Base-by-base conservation (phyloP, 2,888 invertebrate genomes). In the Seira sanloemensis region DNA sequence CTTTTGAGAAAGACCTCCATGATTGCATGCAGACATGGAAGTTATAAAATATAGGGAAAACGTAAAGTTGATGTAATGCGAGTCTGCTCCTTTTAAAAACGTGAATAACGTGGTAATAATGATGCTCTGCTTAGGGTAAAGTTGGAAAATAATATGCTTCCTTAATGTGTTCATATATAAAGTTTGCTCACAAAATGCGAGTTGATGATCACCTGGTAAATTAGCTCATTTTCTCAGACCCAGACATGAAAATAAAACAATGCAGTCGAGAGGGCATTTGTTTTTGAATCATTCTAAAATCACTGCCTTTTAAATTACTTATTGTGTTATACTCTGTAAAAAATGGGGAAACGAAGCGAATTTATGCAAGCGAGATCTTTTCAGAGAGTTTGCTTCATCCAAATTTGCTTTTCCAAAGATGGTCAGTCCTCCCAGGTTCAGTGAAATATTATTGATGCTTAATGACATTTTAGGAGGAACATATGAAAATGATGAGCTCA, bases 1-100 rank as follows among this genome's bases (percentile, higher is more conserved):
- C n/a, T n/a, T n/a, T n/a, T n/a, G n/a, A n/a, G n/a, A n/a, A 76
- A 82, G 82, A 82, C 82, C 82, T 82, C 82, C 82, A 50, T 82
- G 82, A 82, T 82, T 82, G 82, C 82, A 77, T 82, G 67, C 37
- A 82, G 82, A 76, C 77, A 82, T 76, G 77, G 72, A 77, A 77
- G 24, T 46, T 66, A 80, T 19, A 37, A 66, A 75, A 76, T 58
- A 27, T 16, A 67, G 25, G 21, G 68, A 79, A 69, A 79, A 74
- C 68, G 21, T n/a, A n/a, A 74, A 67, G 58, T 27, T 79, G 46
- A 19, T 67, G 58, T 50, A 18, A 50, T 50, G 50, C 50, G 12
- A n/a, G 50, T 50, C 50, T 50, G 50, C 50, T 50, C 50, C 16
- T 50, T 50, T n/a, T n/a, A n/a, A n/a, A 50, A 50, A 68, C 58